A percentile compares a stretch with the other conserved stretches of the same genome.
Evolutionary conservation across 2,888 invertebrate species (phyloP).

Genomic region (Chironomus riparius): DNA sequence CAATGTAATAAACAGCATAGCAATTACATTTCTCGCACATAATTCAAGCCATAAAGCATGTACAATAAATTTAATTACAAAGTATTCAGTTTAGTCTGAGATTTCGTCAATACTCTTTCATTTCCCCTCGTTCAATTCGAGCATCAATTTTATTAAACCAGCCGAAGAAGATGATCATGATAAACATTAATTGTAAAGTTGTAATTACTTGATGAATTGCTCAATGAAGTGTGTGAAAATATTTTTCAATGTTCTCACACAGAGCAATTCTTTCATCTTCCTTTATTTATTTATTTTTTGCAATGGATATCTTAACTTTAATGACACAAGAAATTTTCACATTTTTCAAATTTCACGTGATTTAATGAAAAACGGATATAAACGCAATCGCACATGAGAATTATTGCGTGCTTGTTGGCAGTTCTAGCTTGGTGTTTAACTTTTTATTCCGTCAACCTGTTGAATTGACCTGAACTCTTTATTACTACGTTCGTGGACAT

Average conservation of each 20-base stretch:
- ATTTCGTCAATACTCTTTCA: no score
- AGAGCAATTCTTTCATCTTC: neutral
- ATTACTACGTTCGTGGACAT: neutral
- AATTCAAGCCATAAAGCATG: no score
- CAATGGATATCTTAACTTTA: neutral
- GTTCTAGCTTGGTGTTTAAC: neutral
- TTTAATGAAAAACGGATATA: slow-evolving; percentile 22
- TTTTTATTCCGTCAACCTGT: slow-evolving; percentile 11
- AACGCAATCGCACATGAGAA: slow-evolving; percentile 21
- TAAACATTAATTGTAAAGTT: slow-evolving; percentile 3
- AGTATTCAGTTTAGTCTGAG: no score
- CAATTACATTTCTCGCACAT: no score
- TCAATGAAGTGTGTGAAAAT: slow-evolving; percentile 21
- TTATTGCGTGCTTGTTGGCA: slow-evolving; percentile 15
- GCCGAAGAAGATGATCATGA: no score
- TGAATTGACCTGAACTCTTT: slow-evolving; percentile 15
- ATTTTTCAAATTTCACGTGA: neutral
- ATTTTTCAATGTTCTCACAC: neutral
- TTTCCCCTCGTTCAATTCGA: no score
- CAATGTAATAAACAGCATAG: no score
- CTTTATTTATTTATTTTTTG: neutral
- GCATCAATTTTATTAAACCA: no score
- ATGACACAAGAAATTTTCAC: neutral
- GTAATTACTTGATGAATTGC: slow-evolving; percentile 13
- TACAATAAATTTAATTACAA: no score